A percentile compares a stretch with the other conserved stretches of the same genome.
Evolutionary conservation across 2,888 invertebrate species (phyloP).

Genomic region (Drosophila sordidapex): DNA sequence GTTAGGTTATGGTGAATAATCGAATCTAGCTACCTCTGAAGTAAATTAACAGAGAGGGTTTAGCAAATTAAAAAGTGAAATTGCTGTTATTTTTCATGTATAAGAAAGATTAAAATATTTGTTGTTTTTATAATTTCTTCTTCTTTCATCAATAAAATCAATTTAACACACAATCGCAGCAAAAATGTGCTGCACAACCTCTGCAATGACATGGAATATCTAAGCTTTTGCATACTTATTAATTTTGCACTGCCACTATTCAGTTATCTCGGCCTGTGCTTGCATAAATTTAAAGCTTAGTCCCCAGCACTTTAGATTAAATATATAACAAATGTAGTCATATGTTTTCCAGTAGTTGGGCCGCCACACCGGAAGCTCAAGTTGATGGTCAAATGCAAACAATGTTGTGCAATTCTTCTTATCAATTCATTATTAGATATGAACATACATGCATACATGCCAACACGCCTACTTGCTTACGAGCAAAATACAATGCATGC

Average conservation of each 20-base stretch:
- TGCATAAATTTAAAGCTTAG: slow-evolving; percentile 2
- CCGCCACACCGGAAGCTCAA: slow-evolving; percentile 22
- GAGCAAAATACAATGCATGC: background rate
- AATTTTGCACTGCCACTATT: background rate
- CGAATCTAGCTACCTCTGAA: background rate
- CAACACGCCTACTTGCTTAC: background rate
- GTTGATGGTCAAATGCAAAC: slow-evolving; percentile 21
- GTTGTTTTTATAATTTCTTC: background rate
- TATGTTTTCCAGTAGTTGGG: background rate
- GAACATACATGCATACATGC: background rate
- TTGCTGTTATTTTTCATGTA: background rate
- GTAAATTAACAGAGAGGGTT: background rate
- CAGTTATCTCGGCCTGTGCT: background rate
- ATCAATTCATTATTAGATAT: slow-evolving; percentile 19
- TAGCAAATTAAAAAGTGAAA: background rate
- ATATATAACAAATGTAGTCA: slow-evolving; percentile 21
- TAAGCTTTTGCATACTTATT: background rate
- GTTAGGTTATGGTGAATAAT: background rate
- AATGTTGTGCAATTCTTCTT: slow-evolving; percentile 13
- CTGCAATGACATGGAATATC: background rate
- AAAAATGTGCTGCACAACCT: too few relatives aligned
- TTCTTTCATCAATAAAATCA: background rate
- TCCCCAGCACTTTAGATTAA: slow-evolving; percentile 29
- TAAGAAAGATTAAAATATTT: background rate
- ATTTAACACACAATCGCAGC: background rate